Base-by-base conservation (phyloP, 2,888 invertebrate species). In the Heteromurus nitidus region DNA sequence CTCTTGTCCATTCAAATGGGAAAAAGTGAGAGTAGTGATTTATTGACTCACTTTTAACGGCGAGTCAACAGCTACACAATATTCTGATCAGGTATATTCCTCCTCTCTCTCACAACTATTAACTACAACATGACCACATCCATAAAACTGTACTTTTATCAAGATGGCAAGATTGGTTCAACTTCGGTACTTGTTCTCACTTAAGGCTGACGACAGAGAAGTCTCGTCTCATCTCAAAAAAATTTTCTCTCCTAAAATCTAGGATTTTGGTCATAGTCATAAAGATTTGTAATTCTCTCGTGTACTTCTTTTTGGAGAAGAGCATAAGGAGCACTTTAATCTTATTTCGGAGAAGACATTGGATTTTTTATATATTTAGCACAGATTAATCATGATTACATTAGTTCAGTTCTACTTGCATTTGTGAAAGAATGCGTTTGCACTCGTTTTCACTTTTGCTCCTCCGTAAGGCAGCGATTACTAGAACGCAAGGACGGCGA, bases 51-150 rank as follows among this genome's bases (percentile, higher is more conserved):
- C 18, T 68, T 24, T 60, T 2, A 60, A 69, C 68, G 74, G 44
- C 65, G 69, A 74, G 60, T 60, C 31, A 64, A 80, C 72, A 80
- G 60, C n/a, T 13, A 67, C 42, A 60, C 26, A 60, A 30, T 55
- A 68, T 69, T 69, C 44, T 47, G 47, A 67, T 67, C 24, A 50
- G 44, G 42, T 22, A 42, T 13, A 2, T 36, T 44, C 11, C 30
- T 16, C 55, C 22, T 24, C 7, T 55, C 55, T 55, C n/a, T 24
- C n/a, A n/a, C n/a, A n/a, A n/a, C n/a, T n/a, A n/a, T n/a, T n/a
- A n/a, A n/a, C n/a, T n/a, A n/a, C n/a, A 64, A 69, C 81, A 81
- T 50, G 74, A 70, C 75, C 81, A 64, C 81, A 75, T 64, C n/a
- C 47, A 42, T 58, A 50, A 22, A 3, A 47, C 13, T 36, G 47